Evolutionary conservation across 30 jellyfish, hydroid and myxozoan species (phyloP).

Genomic region (Aurelia sp.): DNA sequence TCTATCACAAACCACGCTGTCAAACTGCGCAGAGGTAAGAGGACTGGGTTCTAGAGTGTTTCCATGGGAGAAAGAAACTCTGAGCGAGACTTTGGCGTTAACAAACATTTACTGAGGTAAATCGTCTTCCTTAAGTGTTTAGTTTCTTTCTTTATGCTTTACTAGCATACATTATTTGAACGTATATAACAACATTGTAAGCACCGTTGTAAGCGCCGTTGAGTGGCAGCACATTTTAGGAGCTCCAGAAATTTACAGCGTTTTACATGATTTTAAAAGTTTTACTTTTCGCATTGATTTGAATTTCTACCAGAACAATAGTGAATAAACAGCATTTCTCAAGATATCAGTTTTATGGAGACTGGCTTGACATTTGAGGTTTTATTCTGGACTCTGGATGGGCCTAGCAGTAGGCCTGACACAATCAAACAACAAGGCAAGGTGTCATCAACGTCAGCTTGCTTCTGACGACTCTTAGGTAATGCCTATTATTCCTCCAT

Average conservation of each 20-base stretch:
- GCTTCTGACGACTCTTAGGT: constrained; percentile 3
- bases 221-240: constrained; percentile 6
- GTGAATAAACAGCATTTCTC: not conserved
- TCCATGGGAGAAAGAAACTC: too few species aligned
- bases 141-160: too few species aligned
- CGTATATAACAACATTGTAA: too few species aligned
- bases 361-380: constrained; percentile 1
- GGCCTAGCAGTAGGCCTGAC: constrained; percentile 22
- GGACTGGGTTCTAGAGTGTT: too few species aligned
- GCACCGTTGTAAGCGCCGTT: constrained; percentile 12
- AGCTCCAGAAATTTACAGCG: not conserved
- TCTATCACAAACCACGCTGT: too few species aligned
- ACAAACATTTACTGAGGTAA: too few species aligned
- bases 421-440: constrained; percentile 10
- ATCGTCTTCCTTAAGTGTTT: too few species aligned
- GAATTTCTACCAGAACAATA: constrained; percentile 7
- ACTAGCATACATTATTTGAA: too few species aligned
- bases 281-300: not conserved
- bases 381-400: constrained; percentile 1
- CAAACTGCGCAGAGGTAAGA: too few species aligned
- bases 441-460: not conserved
- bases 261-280: not conserved
- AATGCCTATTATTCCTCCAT: constrained; percentile 3
- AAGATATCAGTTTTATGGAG: constrained; percentile 3
- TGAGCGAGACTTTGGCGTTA: too few species aligned